Conservation (phyloP, 2,797 vertebrate species). For the Rhinatrema bivittatum region DNA sequence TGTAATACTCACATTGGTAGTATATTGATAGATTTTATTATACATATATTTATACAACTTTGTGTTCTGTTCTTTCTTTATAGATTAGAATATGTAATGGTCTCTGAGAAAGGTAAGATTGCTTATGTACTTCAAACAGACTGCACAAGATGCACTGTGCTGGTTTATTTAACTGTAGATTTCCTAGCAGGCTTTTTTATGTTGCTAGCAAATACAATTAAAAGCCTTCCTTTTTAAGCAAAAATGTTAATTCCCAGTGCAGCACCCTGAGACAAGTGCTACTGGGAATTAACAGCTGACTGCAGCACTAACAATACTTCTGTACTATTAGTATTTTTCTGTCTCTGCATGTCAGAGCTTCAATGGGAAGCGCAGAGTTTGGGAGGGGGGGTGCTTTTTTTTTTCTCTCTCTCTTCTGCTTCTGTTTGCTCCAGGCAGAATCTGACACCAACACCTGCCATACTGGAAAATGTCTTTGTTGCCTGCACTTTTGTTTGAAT, state of each 20-base stretch:
- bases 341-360: conserved; percentile 67
- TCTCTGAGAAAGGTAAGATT: conserved; percentile 85
- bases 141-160: conserved; percentile 17
- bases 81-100: conserved; percentile 58
- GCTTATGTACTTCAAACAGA: conserved; percentile 7
- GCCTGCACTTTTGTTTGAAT: conserved; percentile 72
- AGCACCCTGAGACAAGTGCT: conserved; percentile 39
- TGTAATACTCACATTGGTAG: background rate
- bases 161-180: conserved; percentile 42
- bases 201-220: conserved; percentile 14
- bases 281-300: conserved; percentile 63
- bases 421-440: conserved; percentile 70
- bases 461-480: conserved; percentile 84
- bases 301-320: conserved; percentile 64
- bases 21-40: background rate
- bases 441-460: conserved; percentile 87
- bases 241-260: conserved; percentile 61
- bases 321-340: conserved; percentile 41
- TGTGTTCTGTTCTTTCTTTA: conserved; percentile 63
- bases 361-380: conserved; percentile 50
- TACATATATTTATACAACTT: conserved; percentile 41
- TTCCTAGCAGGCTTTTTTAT: conserved; percentile 59
- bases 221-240: too few species aligned
- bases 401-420: conserved; percentile 56
- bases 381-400: conserved; percentile 36